These are phyloP conservation scores for Scelioninae gen. 1 DNA, from an alignment of 2,888 invertebrate species.

Conservation along the genomic window DNA sequence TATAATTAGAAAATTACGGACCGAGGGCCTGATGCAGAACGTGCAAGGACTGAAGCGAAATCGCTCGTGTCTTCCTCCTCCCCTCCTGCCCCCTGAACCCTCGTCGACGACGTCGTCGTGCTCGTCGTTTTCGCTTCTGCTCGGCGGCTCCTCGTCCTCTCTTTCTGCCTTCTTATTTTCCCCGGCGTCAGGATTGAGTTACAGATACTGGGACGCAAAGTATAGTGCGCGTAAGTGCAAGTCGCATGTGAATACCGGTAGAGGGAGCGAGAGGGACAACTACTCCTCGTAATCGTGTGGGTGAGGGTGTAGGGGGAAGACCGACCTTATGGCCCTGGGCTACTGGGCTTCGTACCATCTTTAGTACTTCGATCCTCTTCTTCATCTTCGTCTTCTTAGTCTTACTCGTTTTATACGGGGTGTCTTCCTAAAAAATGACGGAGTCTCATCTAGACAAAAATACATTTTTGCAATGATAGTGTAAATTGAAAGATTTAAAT, in stretches of 20 bases:
- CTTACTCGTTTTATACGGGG: constrained; percentile 68
- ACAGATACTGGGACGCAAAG: constrained; percentile 81
- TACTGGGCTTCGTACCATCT: constrained; percentile 81
- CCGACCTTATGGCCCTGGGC: constrained; percentile 84
- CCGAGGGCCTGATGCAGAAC: constrained; percentile 77
- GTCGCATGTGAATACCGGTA: constrained; percentile 71
- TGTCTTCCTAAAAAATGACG: constrained; percentile 61
- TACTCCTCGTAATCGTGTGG: constrained; percentile 74
- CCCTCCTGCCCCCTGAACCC: constrained; percentile 49
- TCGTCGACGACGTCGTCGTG: constrained; percentile 62
- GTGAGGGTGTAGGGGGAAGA: constrained; percentile 81
- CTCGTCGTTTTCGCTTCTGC: constrained; percentile 68
- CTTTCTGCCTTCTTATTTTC: constrained; percentile 67
- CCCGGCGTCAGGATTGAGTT: constrained; percentile 81
- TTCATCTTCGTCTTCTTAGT: constrained; percentile 32
- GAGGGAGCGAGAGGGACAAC: constrained; percentile 66
- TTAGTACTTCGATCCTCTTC: constrained; percentile 72
- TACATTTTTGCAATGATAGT: constrained; percentile 13
- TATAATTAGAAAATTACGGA: constrained; percentile 84
- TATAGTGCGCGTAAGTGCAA: constrained; percentile 78
- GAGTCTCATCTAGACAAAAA: background rate
- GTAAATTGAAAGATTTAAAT: too few relatives aligned
- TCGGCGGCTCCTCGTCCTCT: constrained; percentile 57
- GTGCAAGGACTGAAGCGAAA: constrained; percentile 73
- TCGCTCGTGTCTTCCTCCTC: constrained; percentile 68